Conservation (phyloP, 2,113 vertebrate genomes). For the Chionis minor region DNA sequence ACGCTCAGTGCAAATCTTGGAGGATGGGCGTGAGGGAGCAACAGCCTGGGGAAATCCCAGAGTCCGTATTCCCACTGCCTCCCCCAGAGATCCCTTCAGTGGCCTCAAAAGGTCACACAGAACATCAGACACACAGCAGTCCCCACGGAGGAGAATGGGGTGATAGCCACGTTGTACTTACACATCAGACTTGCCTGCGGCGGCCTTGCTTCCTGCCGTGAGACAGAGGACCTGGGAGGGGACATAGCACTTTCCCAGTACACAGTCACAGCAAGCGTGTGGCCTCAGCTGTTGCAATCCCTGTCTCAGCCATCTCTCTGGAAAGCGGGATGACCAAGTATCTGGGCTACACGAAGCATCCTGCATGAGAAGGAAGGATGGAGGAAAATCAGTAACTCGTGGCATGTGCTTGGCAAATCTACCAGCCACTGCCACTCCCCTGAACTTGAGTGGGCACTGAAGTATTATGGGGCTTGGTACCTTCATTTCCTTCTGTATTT, state of each 20-base stretch:
- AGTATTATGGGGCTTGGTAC: neutral
- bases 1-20: neutral
- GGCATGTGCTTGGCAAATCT: neutral
- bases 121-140: neutral
- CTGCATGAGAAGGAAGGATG: neutral
- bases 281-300: neutral
- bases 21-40: neutral
- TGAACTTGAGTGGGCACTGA: neutral
- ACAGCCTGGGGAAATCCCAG: neutral
- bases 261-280: accelerated
- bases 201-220: too few species aligned
- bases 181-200: neutral
- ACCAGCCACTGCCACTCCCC: neutral
- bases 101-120: neutral
- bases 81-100: neutral
- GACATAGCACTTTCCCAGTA: neutral
- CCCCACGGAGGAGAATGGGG: accelerated
- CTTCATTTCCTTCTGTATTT: neutral
- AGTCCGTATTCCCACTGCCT: neutral
- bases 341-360: neutral
- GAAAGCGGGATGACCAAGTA: neutral
- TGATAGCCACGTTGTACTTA: too few species aligned
- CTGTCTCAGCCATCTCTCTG: neutral
- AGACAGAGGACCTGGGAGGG: neutral
- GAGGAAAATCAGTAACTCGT: neutral